Evolutionary conservation across 2,113 vertebrate genomes (phyloP).

Genomic region (Callocephalon fimbriatum): DNA sequence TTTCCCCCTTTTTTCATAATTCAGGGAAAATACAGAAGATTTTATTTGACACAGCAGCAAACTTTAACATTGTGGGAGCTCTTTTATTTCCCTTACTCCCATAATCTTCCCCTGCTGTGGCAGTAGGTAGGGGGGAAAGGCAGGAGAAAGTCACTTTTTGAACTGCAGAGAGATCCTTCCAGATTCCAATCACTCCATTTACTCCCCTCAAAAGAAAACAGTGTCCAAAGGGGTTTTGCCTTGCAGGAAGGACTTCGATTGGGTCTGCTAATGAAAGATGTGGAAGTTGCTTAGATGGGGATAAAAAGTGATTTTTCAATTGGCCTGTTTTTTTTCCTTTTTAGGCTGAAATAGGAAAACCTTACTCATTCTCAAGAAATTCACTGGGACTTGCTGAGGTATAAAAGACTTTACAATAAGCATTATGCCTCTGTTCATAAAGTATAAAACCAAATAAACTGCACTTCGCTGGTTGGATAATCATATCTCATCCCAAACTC

Average conservation of each 20-base stretch:
- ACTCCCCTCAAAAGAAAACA: constrained; percentile 6
- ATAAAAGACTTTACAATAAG: not conserved
- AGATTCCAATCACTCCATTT: constrained; percentile 11
- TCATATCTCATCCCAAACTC: not conserved
- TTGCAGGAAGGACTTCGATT: not conserved
- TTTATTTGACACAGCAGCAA: not conserved
- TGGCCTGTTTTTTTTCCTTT: not conserved
- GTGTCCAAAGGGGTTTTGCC: not conserved
- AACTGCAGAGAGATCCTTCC: constrained; percentile 4
- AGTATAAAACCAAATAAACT: not conserved
- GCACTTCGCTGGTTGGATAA: not conserved
- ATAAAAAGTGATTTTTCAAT: not conserved
- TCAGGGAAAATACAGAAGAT: not conserved
- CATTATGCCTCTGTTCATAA: not conserved
- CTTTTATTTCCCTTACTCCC: not conserved
- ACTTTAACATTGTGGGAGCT: not conserved
- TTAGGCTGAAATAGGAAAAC: not conserved
- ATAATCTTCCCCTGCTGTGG: not conserved
- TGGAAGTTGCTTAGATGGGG: not conserved
- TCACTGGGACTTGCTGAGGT: not conserved
- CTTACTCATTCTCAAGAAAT: constrained; percentile 10
- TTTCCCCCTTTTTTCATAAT: not conserved
- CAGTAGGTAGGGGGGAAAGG: not conserved
- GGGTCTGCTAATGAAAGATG: not conserved
- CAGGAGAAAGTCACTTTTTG: not conserved